Percentiles rank a stretch among this genome's conserved stretches.
phyloP scores from a whole-genome alignment of 23 tunicate genomes.

The Ascidia mentula region DNA sequence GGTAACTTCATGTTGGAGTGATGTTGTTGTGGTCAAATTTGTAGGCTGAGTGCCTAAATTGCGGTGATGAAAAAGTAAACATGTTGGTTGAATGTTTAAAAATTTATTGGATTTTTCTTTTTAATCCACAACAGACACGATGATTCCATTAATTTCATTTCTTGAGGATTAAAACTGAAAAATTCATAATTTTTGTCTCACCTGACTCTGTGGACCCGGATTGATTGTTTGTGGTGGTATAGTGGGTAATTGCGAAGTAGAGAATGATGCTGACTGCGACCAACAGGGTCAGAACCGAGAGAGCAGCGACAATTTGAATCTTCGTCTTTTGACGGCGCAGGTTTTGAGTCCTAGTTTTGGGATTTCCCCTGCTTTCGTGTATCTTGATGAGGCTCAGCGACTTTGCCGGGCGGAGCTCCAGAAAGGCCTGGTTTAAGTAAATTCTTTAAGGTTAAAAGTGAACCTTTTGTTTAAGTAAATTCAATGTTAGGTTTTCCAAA shows the following conservation, averaged over 20 bases:
- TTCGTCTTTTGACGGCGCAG: neutral
- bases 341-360: neutral
- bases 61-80: no score
- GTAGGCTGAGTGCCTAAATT: no score
- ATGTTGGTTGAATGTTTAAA: no score
- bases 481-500: no score
- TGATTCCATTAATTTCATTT: no score
- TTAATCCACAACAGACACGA: no score
- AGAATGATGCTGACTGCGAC: conserved; percentile 3
- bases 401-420: neutral
- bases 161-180: no score
- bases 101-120: no score
- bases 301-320: neutral
- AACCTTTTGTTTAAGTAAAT: neutral
- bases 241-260: neutral
- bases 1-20: no score
- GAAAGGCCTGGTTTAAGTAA: neutral
- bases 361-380: neutral
- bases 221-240: neutral
- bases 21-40: no score
- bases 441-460: neutral
- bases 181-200: neutral
- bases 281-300: neutral
- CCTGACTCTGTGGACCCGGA: conserved; percentile 10
- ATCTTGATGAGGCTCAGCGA: neutral